Percentiles rank a stretch among this genome's conserved stretches.
These are phyloP conservation scores for Oppia nitens DNA, from an alignment of 1,140 invertebrate species.

Conservation along the genomic window DNA sequence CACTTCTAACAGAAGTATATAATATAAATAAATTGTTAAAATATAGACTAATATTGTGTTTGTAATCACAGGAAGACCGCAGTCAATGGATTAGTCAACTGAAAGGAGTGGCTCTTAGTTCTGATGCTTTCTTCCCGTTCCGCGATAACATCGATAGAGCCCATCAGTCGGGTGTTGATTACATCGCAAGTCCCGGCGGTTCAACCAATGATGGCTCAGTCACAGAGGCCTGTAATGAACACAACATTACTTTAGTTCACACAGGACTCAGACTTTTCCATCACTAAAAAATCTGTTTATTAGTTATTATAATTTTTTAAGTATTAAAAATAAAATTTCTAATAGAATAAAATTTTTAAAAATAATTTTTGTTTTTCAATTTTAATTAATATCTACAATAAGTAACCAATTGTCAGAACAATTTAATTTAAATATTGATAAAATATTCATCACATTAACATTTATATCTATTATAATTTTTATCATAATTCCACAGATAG, in stretches of 20 bases:
- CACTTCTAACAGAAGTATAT: conserved; percentile 38
- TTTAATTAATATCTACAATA: too few relatives aligned
- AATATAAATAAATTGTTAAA: neutral
- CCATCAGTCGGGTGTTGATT: conserved; percentile 73
- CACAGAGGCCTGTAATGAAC: conserved; percentile 81
- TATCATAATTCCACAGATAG: too few relatives aligned
- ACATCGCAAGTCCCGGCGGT: conserved; percentile 77
- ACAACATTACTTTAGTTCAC: conserved; percentile 68
- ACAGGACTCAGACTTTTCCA: conserved; percentile 89
- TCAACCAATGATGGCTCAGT: conserved; percentile 81
- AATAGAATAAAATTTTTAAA: too few relatives aligned
- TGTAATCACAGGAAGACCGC: conserved; percentile 36
- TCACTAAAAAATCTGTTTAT: conserved; percentile 42
- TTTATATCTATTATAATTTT: too few relatives aligned
- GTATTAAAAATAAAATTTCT: too few relatives aligned
- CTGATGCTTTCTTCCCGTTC: conserved; percentile 97
- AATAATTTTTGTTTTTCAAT: too few relatives aligned
- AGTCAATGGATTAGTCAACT: conserved; percentile 60
- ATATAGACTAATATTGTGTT: neutral
- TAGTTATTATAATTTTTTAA: too few relatives aligned
- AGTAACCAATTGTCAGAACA: too few relatives aligned
- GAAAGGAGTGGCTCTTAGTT: conserved; percentile 74
- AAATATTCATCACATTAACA: too few relatives aligned
- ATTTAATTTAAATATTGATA: too few relatives aligned
- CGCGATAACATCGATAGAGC: conserved; percentile 93